Evolutionary conservation across 2,888 invertebrate species (phyloP).

Genomic region (Plagodis dolabraria): DNA sequence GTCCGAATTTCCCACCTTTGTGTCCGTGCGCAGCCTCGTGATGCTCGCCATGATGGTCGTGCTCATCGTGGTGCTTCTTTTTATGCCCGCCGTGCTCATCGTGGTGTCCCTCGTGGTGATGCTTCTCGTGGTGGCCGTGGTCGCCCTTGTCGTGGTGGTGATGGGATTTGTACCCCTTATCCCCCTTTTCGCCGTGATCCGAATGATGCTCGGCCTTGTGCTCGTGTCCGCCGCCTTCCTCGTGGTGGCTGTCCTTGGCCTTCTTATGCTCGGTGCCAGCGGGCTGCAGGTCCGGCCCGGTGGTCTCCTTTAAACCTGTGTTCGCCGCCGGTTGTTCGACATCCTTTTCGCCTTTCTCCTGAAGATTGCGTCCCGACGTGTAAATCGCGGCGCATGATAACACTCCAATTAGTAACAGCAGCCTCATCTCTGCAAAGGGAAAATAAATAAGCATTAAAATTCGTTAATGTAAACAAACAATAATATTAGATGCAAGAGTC

Average conservation of each 20-base stretch:
- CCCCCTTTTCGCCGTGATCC: slow-evolving; percentile 90
- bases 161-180: slow-evolving; percentile 91
- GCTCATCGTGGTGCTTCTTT: slow-evolving; percentile 91
- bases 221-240: slow-evolving; percentile 88
- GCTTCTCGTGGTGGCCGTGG: slow-evolving; percentile 91
- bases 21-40: slow-evolving; percentile 91
- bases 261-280: slow-evolving; percentile 81
- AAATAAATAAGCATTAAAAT: neutral
- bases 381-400: slow-evolving; percentile 59
- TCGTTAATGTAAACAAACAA: neutral
- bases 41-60: slow-evolving; percentile 90
- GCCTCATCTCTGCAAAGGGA: slow-evolving; percentile 63
- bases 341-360: slow-evolving; percentile 54
- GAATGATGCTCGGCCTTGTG: slow-evolving; percentile 88
- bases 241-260: slow-evolving; percentile 80
- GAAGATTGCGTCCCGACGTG: slow-evolving; percentile 64
- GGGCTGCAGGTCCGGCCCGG: slow-evolving; percentile 69
- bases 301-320: slow-evolving; percentile 38
- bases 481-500: slow-evolving; percentile 24
- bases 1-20: slow-evolving; percentile 91
- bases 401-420: slow-evolving; percentile 59
- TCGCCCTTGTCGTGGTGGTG: slow-evolving; percentile 92
- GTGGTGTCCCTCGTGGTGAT: slow-evolving; percentile 91
- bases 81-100: slow-evolving; percentile 92
- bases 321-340: slow-evolving; percentile 33